A percentile compares a stretch with the other conserved stretches of the same genome.
Conservation (phyloP, 2,113 vertebrate species). For the Brachionichthys hirsutus region DNA sequence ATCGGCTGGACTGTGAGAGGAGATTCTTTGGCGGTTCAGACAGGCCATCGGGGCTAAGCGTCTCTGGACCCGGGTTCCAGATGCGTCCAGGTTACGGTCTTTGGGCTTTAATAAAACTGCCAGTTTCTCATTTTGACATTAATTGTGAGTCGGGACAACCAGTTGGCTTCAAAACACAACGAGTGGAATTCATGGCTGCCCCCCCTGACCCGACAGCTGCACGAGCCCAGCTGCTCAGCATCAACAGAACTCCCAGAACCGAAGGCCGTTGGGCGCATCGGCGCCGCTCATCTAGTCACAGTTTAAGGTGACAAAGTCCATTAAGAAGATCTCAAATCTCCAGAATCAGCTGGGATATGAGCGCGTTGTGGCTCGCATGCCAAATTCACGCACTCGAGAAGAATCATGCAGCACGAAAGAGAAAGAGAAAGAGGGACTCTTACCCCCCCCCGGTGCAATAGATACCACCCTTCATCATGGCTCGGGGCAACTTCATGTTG, state of each 20-base stretch:
- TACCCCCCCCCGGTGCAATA: background rate
- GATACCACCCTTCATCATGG: background rate
- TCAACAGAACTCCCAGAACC: background rate
- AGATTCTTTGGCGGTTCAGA: background rate
- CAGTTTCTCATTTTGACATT: background rate
- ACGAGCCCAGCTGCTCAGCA: constrained; percentile 23
- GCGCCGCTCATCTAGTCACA: background rate
- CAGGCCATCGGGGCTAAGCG: no score
- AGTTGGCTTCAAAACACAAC: background rate
- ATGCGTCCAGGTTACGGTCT: background rate
- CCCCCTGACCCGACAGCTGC: constrained; percentile 20
- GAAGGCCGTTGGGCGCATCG: background rate
- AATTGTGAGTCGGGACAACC: background rate
- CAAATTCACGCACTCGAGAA: constrained; percentile 6
- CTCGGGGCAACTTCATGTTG: constrained; percentile 26
- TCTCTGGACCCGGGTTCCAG: background rate
- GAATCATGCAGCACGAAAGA: constrained; percentile 1
- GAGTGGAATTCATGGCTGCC: constrained; percentile 3
- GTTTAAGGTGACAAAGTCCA: constrained; percentile 7
- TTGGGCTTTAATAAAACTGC: no score
- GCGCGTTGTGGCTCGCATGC: background rate
- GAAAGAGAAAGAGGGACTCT: background rate
- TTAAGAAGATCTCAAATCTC: constrained; percentile 9
- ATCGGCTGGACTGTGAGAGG: no score
- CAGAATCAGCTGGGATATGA: background rate